Conservation (phyloP, 2,113 vertebrate species). For the Pomatorhinus ruficollis region DNA sequence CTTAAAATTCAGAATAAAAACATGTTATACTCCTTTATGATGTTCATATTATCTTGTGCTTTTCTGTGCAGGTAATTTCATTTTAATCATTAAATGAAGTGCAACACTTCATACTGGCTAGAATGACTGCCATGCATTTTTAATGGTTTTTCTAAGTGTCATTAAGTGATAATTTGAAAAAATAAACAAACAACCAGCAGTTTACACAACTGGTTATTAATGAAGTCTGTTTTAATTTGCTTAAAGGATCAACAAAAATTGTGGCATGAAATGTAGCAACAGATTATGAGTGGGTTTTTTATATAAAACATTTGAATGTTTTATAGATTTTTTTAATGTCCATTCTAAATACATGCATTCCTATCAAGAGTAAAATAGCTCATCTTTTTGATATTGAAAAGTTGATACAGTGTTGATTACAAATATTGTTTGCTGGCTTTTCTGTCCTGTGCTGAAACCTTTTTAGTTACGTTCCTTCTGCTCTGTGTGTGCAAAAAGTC, state of each 20-base stretch:
- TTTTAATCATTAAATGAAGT: slow-evolving; percentile 60
- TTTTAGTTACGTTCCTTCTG: not conserved
- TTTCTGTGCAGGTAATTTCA: slow-evolving; percentile 58
- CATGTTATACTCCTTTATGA: not conserved
- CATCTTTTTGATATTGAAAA: not conserved
- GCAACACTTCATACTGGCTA: slow-evolving; percentile 29
- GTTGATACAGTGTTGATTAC: not conserved
- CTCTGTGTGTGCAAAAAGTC: not conserved
- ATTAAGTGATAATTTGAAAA: slow-evolving; percentile 48
- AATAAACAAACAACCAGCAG: slow-evolving; percentile 12
- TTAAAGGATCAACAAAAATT: not conserved
- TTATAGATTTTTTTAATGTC: not conserved
- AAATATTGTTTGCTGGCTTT: not conserved
- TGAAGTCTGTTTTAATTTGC: not conserved
- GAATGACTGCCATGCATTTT: slow-evolving; percentile 44
- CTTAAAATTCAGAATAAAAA: slow-evolving; percentile 1
- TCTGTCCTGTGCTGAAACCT: not conserved
- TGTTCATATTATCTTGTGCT: slow-evolving; percentile 26
- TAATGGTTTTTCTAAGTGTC: slow-evolving; percentile 43
- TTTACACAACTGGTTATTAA: slow-evolving; percentile 15
- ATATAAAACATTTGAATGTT: not conserved
- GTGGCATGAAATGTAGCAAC: not conserved
- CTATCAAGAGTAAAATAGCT: not conserved
- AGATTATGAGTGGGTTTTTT: not conserved
- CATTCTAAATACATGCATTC: not conserved